Evolutionary conservation across 2,113 vertebrate species (phyloP).

Genomic region (Agapornis roseicollis): DNA sequence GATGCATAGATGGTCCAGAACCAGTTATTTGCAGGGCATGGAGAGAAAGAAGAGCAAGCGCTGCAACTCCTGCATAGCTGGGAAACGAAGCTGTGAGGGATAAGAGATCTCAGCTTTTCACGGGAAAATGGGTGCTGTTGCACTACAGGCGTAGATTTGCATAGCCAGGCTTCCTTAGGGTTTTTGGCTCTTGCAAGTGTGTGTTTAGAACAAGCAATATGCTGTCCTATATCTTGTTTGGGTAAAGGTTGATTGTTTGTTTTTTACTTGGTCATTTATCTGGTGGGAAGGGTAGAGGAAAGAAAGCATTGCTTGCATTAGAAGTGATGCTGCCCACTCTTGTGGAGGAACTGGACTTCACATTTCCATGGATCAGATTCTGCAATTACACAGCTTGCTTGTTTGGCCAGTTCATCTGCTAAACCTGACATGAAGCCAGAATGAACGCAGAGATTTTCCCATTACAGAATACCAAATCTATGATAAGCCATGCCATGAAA

Average conservation of each 20-base stretch:
- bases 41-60: neutral
- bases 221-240: neutral
- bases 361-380: constrained; percentile 31
- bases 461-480: constrained; percentile 58
- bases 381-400: constrained; percentile 58
- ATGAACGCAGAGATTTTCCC: constrained; percentile 58
- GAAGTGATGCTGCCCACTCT: constrained; percentile 64
- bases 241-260: neutral
- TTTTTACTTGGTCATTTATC: neutral
- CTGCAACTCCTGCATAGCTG: neutral
- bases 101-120: neutral
- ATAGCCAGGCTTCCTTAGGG: neutral
- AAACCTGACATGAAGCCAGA: constrained; percentile 39
- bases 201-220: neutral
- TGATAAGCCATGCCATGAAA: constrained; percentile 29
- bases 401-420: constrained; percentile 58
- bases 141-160: neutral
- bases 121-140: neutral
- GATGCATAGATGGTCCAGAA: fast-evolving
- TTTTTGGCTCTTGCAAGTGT: neutral
- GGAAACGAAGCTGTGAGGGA: neutral
- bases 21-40: neutral
- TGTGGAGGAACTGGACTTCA: constrained; percentile 48
- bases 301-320: neutral
- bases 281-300: neutral